Evolutionary conservation across 1,140 invertebrate genomes (phyloP).

Genomic region (Teleopsis dalmanni): DNA sequence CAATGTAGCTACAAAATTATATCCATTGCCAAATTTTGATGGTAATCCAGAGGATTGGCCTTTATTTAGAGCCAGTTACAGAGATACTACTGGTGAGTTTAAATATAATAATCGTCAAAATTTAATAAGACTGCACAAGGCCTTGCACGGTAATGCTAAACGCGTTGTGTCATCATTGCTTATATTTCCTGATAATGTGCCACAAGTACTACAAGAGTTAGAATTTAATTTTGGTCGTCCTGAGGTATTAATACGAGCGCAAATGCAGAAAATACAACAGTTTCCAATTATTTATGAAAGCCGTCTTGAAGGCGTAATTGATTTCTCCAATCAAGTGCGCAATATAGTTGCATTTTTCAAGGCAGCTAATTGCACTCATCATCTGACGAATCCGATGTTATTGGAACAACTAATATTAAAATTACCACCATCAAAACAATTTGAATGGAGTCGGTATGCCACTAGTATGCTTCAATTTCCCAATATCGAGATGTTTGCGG

Average conservation of each 20-base stretch:
- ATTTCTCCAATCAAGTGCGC: background rate
- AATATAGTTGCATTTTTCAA: conserved; percentile 1
- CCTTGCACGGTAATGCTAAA: background rate
- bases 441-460: background rate
- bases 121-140: background rate
- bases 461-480: background rate
- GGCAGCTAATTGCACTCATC: background rate
- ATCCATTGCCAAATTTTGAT: background rate
- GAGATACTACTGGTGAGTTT: background rate
- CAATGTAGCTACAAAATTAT: background rate
- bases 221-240: background rate
- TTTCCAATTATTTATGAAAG: background rate
- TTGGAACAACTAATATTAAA: background rate
- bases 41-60: background rate
- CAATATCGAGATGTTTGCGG: background rate
- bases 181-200: background rate
- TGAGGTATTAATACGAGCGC: background rate
- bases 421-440: background rate
- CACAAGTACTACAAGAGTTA: background rate
- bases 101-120: background rate
- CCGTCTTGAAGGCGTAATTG: background rate
- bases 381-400: background rate
- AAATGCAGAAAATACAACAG: background rate
- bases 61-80: background rate
- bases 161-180: background rate